These are phyloP conservation scores for Oenanthe melanoleuca DNA, from an alignment of 2,113 vertebrate species.

Conservation along the genomic window DNA sequence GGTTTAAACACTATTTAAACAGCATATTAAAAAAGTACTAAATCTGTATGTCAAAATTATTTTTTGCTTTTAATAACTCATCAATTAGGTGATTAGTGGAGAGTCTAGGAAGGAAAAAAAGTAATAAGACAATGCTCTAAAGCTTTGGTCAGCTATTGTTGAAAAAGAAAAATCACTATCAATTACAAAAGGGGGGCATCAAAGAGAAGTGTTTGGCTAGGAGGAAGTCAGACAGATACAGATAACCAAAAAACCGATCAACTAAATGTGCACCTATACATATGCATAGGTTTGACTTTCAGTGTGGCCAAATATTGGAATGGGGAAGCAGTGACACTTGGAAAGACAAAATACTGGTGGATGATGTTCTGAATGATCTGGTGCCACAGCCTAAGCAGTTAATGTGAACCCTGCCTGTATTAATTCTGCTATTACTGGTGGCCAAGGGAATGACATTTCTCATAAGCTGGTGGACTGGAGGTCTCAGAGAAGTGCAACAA, in stretches of 20 bases:
- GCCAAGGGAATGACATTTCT: background rate
- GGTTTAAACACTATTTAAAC: background rate
- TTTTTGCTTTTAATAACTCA: background rate
- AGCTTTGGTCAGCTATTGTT: background rate
- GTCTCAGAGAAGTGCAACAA: background rate
- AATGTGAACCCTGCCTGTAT: background rate
- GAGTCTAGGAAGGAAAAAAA: background rate
- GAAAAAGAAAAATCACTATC: background rate
- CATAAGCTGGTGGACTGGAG: accelerated
- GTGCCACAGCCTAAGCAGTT: background rate
- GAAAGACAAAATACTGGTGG: background rate
- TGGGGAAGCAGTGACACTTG: background rate
- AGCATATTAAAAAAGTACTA: background rate
- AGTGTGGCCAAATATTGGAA: background rate
- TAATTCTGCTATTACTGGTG: background rate
- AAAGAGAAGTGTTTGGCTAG: background rate
- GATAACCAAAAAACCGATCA: accelerated
- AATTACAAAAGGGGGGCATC: accelerated
- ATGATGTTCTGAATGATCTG: background rate
- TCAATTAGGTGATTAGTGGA: background rate
- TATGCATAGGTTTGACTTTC: background rate
- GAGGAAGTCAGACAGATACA: background rate
- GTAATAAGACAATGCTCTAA: background rate
- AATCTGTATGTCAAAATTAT: background rate
- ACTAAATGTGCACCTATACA: background rate